Percentiles rank a stretch among this genome's conserved stretches.
Conservation (phyloP, 2,888 invertebrate genomes). For the Synanthedon vespiformis region DNA sequence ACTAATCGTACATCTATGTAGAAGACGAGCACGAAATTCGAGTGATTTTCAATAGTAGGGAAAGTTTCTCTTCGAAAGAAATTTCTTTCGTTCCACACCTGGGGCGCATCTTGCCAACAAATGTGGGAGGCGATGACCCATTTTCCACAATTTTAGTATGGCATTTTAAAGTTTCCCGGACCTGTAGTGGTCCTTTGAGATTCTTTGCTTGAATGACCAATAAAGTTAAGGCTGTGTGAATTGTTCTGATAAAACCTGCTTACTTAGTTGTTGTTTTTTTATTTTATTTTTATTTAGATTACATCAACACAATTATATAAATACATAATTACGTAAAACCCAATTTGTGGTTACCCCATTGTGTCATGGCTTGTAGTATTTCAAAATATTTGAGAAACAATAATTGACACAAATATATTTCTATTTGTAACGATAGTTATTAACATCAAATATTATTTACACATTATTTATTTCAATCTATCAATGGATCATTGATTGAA, state of each 20-base stretch:
- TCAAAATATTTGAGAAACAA: too few relatives aligned
- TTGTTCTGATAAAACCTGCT: neutral
- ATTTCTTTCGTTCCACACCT: conserved; percentile 25
- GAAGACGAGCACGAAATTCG: neutral
- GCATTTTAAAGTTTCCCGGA: conserved; percentile 17
- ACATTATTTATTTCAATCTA: too few relatives aligned
- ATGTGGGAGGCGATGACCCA: conserved; percentile 14
- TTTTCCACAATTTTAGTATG: conserved; percentile 10
- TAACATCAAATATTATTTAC: too few relatives aligned
- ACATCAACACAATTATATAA: too few relatives aligned
- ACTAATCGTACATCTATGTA: too few relatives aligned
- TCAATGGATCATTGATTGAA: too few relatives aligned
- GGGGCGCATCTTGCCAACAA: conserved; percentile 17
- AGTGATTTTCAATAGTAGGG: conserved; percentile 5
- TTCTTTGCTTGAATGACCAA: conserved; percentile 7
- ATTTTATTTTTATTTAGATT: too few relatives aligned
- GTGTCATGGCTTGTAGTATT: too few relatives aligned
- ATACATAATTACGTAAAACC: too few relatives aligned
- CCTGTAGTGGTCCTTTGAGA: conserved; percentile 7
- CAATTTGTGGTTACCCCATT: too few relatives aligned
- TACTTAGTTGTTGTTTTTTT: neutral
- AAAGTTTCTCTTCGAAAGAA: conserved; percentile 22
- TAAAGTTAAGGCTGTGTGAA: conserved; percentile 4
- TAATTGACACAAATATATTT: too few relatives aligned
- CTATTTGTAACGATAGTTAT: too few relatives aligned